Conservation (phyloP, 2,797 vertebrate species). For the Paratrypauchen microcephalus region DNA sequence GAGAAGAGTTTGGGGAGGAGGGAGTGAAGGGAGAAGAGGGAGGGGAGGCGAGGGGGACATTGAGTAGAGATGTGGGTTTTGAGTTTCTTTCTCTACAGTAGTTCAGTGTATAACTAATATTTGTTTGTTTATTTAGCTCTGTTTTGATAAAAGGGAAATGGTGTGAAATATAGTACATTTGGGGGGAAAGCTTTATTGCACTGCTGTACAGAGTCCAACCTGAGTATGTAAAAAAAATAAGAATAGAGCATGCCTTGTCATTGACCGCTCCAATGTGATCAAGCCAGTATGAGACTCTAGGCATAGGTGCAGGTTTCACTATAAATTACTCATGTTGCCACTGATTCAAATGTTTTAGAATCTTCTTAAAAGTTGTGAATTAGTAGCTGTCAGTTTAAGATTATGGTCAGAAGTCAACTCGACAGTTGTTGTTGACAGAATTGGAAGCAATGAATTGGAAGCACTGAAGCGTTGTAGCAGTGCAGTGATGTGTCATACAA, state of each 20-base stretch:
- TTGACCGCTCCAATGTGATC: conserved; percentile 5
- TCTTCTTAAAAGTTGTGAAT: neutral
- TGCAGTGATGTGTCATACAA: conserved; percentile 2
- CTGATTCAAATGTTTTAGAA: conserved; percentile 11
- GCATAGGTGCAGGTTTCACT: neutral
- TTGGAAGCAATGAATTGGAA: conserved; percentile 29
- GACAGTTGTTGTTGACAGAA: conserved; percentile 28
- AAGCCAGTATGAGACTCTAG: neutral
- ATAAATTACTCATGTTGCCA: neutral
- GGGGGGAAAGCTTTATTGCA: conserved; percentile 1
- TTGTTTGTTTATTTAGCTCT: too few relatives aligned
- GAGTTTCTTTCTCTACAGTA: conserved; percentile 23
- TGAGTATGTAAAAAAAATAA: conserved; percentile 4
- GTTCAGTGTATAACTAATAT: neutral
- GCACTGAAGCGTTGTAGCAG: conserved; percentile 2
- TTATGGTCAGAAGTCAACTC: conserved; percentile 16
- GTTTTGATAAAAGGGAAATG: conserved; percentile 1
- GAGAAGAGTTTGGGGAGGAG: conserved; percentile 21
- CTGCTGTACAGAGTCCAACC: conserved; percentile 10
- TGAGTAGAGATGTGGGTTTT: conserved; percentile 39
- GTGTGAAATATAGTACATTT: conserved; percentile 16
- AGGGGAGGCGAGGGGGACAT: neutral
- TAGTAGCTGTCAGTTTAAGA: neutral
- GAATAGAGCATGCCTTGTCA: conserved; percentile 1
- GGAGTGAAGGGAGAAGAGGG: conserved; percentile 10